A percentile compares a stretch with the other conserved stretches of the same genome.
Conservation (phyloP, 2,113 vertebrate species). For the Sakesphorus luctuosus region DNA sequence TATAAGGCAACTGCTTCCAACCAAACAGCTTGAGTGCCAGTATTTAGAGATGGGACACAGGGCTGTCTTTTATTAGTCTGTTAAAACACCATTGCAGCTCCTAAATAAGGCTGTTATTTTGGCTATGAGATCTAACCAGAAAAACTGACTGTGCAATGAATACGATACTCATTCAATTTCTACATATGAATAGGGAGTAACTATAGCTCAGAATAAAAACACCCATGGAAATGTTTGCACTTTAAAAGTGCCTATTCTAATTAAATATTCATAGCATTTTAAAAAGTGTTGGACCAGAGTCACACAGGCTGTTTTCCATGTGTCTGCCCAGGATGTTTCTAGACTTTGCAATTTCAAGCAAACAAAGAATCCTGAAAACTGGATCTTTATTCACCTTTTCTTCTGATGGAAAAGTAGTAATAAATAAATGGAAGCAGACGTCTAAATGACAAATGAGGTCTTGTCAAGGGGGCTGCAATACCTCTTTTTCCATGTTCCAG, state of each 20-base stretch:
- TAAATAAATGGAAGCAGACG: background rate
- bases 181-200: background rate
- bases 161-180: background rate
- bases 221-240: background rate
- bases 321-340: background rate
- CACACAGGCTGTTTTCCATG: background rate
- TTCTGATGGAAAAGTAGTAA: background rate
- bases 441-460: background rate
- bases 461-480: background rate
- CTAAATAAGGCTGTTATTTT: constrained; percentile 13
- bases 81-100: background rate
- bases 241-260: background rate
- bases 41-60: constrained; percentile 24
- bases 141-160: background rate
- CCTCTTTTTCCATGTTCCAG: background rate
- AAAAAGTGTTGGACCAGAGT: background rate
- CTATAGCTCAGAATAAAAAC: background rate
- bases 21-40: background rate
- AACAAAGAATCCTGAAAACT: background rate
- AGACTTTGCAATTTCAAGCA: background rate
- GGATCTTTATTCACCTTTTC: background rate
- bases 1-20: constrained; percentile 38
- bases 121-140: background rate
- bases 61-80: constrained; percentile 22
- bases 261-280: background rate